Conservation (phyloP, 2,888 invertebrate species). For the Philaethria dido region DNA sequence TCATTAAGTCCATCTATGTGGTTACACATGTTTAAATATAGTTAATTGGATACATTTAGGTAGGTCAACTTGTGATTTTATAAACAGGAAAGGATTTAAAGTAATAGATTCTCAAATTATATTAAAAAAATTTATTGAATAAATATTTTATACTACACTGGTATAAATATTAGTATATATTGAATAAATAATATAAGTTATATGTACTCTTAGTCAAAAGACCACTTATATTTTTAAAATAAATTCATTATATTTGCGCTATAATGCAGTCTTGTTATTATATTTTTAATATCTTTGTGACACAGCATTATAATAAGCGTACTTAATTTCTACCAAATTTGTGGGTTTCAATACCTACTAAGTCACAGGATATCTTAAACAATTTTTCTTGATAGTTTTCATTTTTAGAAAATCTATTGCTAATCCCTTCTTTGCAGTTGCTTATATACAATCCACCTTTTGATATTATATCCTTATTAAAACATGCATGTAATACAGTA, state of each 20-base stretch:
- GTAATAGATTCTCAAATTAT: background rate
- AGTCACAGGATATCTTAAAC: constrained; percentile 86
- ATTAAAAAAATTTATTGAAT: background rate
- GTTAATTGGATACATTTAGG: background rate
- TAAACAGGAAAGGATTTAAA: background rate
- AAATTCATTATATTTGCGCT: constrained; percentile 2
- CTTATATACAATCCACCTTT: constrained; percentile 92
- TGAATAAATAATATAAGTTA: background rate
- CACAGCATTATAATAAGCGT: background rate
- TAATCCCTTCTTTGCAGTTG: constrained; percentile 87
- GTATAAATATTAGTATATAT: background rate
- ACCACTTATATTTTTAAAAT: background rate
- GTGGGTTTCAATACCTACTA: constrained; percentile 70
- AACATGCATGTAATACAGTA: constrained; percentile 89
- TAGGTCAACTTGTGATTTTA: background rate
- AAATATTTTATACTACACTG: background rate
- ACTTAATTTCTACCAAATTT: constrained; percentile 57
- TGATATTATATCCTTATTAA: constrained; percentile 88
- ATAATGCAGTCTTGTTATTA: background rate
- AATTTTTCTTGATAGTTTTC: constrained; percentile 85
- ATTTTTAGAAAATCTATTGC: constrained; percentile 82
- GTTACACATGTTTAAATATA: background rate
- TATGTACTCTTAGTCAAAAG: background rate
- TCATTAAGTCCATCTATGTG: background rate
- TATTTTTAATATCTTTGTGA: constrained; percentile 1